These are phyloP conservation scores for Umimayanthus chanpuru DNA, from an alignment of 92 coral and sea anemone genomes.

Conservation along the genomic window DNA sequence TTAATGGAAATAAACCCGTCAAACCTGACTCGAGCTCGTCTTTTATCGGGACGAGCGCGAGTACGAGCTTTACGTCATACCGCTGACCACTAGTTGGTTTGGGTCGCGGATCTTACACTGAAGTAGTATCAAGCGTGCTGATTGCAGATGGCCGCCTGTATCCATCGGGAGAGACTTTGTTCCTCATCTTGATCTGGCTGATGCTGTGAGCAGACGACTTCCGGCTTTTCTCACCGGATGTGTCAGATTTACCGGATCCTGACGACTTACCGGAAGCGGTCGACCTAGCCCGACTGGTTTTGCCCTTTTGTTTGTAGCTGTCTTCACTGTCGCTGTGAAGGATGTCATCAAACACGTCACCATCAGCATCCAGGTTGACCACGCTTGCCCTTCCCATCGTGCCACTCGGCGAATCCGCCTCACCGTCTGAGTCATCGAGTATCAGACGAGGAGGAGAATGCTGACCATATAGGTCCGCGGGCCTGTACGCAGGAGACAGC, in stretches of 20 bases:
- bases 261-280: slow-evolving; percentile 25
- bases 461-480: slow-evolving; percentile 66
- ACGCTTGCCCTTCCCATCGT: slow-evolving; percentile 58
- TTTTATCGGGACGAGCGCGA: too few species aligned
- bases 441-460: slow-evolving; percentile 77
- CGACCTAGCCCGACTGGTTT: slow-evolving; percentile 27
- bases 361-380: slow-evolving; percentile 63
- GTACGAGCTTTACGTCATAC: background rate
- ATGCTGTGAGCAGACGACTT: background rate
- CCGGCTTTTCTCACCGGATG: background rate
- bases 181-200: slow-evolving; percentile 4
- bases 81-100: background rate
- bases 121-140: background rate
- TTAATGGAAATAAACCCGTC: too few species aligned
- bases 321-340: slow-evolving; percentile 80
- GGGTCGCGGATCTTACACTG: background rate
- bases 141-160: slow-evolving; percentile 10
- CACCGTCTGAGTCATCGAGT: slow-evolving; percentile 73
- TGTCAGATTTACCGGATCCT: slow-evolving; percentile 13
- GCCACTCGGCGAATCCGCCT: slow-evolving; percentile 29
- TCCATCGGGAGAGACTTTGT: background rate
- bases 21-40: too few species aligned
- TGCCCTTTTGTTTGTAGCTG: slow-evolving; percentile 35
- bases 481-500: slow-evolving; percentile 74
- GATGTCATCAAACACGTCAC: slow-evolving; percentile 77